Evolutionary conservation across 1,140 invertebrate genomes (phyloP).

Genomic region (Aphelinus atriplicis): DNA sequence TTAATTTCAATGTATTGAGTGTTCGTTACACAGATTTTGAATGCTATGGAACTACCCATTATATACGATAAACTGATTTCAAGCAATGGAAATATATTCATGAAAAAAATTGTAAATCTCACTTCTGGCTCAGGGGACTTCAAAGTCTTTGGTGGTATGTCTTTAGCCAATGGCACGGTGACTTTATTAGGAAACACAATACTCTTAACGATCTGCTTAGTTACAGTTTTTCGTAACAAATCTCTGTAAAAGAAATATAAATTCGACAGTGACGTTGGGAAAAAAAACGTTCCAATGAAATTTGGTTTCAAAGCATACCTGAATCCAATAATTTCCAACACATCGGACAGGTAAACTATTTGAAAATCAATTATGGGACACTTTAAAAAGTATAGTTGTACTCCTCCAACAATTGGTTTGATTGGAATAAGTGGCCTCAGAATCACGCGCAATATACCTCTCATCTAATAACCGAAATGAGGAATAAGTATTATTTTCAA

Average conservation of each 20-base stretch:
- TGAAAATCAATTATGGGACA: slow-evolving; percentile 96
- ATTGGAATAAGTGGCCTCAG: slow-evolving; percentile 91
- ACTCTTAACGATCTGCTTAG: slow-evolving; percentile 88
- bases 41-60: too few species aligned
- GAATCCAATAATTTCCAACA: slow-evolving; percentile 94
- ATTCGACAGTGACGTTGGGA: slow-evolving; percentile 6
- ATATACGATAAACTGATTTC: too few species aligned
- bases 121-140: slow-evolving; percentile 91
- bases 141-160: slow-evolving; percentile 81
- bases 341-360: slow-evolving; percentile 91
- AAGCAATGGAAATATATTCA: background rate
- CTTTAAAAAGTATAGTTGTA: slow-evolving; percentile 96
- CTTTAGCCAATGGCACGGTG: slow-evolving; percentile 83
- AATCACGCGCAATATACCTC: slow-evolving; percentile 90
- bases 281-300: background rate
- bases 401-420: slow-evolving; percentile 91
- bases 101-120: slow-evolving; percentile 46
- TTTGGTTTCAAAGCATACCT: slow-evolving; percentile 69
- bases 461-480: slow-evolving; percentile 69
- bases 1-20: background rate
- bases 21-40: too few species aligned
- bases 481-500: background rate
- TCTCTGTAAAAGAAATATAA: slow-evolving; percentile 70
- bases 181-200: slow-evolving; percentile 96
- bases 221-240: slow-evolving; percentile 85